These are phyloP conservation scores for Lamprologus callipterus DNA, from an alignment of 2,113 vertebrate species.

Conservation along the genomic window DNA sequence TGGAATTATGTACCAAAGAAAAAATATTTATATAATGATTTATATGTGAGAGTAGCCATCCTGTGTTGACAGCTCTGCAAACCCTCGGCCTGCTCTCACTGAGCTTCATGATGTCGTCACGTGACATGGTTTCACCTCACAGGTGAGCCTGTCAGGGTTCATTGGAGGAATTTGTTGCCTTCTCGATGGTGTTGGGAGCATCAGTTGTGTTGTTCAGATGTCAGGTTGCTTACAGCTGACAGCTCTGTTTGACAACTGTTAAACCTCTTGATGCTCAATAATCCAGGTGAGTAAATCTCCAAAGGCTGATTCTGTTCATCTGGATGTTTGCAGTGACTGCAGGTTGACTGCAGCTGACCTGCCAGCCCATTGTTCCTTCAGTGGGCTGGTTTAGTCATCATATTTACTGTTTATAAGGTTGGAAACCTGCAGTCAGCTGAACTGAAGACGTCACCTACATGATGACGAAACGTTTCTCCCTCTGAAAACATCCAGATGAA, in stretches of 20 bases:
- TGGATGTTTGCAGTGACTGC: accelerated
- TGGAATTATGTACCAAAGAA: not conserved
- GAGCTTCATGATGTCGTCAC: not conserved
- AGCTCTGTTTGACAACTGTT: not conserved
- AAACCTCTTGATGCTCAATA: not conserved
- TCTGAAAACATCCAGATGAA: not conserved
- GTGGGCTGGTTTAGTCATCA: too few species aligned
- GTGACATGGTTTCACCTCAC: accelerated
- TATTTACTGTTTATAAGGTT: too few species aligned
- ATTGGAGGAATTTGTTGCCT: not conserved
- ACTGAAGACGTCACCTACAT: accelerated
- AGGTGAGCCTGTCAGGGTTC: not conserved
- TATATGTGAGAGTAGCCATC: not conserved
- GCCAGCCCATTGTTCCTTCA: too few species aligned
- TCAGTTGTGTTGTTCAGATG: not conserved
- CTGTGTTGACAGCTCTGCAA: not conserved
- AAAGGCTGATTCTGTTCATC: not conserved
- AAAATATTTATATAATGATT: not conserved
- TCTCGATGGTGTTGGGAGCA: not conserved
- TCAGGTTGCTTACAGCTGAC: not conserved
- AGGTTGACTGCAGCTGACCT: not conserved
- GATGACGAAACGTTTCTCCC: not conserved
- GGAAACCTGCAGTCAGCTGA: not conserved
- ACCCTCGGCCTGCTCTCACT: not conserved
- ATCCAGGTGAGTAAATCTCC: not conserved